Evolutionary conservation across 1,140 invertebrate genomes (phyloP), one percentile per base, ranked within the genome.

Genomic region (Euura lappo): DNA sequence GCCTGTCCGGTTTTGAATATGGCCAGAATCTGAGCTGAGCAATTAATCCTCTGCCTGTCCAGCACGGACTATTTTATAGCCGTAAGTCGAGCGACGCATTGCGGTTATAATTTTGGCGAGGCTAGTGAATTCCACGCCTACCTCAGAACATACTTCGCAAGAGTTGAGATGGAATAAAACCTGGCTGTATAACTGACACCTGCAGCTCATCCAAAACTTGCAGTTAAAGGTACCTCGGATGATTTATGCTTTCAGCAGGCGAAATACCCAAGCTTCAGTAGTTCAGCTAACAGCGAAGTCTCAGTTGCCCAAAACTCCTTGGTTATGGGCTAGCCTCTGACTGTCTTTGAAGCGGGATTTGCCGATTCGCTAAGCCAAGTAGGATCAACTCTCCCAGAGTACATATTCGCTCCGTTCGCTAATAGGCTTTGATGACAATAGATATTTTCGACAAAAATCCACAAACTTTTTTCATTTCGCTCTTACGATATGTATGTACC

Each of bases 231-330:
- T 8, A 11, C 13, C 51, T 11, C 6, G 44, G n/a, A 75, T 83
- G 82, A 84, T 84, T 84, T 84, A 83, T 83, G 77, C 75, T 71
- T 79, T 74, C 69, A 77, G 76, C 81, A 83, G 81, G 80, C 82
- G 81, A 77, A 82, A 60, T 4, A 11, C 51, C 6, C 51, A n/a
- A n/a, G 51, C 3, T 60, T 70, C 28, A 28, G 28, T 28, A 28
- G 1, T 28, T 28, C 28, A 28, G 28, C 28, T 28, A 28, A 28
- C 28, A 28, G 28, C 28, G 28, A 28, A 28, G 28, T 28, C 28
- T 28, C 28, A 28, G 71, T 71, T 75, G 71, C 71, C 70, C 69
- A 45, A 72, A n/a, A 71, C 65, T 68, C 13, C 7, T 44, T 69
- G 69, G 46, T 71, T 28, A 28, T 28, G 28, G 28, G 28, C 28